Percentiles rank a stretch among this genome's conserved stretches.
Evolutionary conservation across 1,140 invertebrate species (phyloP).

Genomic region (Anthonomus grandis): DNA sequence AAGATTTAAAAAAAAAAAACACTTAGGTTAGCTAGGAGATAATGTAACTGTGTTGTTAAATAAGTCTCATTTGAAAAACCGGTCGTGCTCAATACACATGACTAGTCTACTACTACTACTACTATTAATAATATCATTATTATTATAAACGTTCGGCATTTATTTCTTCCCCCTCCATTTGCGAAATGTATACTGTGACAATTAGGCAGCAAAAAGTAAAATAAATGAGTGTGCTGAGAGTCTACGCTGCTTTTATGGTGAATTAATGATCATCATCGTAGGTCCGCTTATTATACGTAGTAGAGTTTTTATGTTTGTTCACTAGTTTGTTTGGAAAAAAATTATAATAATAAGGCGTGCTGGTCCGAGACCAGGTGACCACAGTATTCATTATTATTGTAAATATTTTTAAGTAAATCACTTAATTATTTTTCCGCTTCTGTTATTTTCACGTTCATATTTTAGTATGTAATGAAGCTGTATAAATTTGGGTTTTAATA

Average conservation of each 20-base stretch:
- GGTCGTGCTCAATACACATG: slow-evolving; percentile 51
- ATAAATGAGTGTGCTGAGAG: slow-evolving; percentile 25
- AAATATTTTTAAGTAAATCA: slow-evolving; percentile 51
- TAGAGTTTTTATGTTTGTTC: too few species aligned
- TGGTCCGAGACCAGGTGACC: slow-evolving; percentile 48
- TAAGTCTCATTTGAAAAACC: slow-evolving; percentile 42
- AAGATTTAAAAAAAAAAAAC: too few species aligned
- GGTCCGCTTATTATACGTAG: too few species aligned
- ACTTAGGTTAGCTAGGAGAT: slow-evolving; percentile 51
- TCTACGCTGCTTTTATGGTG: slow-evolving; percentile 46
- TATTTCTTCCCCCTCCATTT: slow-evolving; percentile 18
- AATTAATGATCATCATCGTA: too few species aligned
- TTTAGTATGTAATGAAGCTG: slow-evolving; percentile 48
- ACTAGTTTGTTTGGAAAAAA: slow-evolving; percentile 40
- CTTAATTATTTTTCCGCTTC: slow-evolving; percentile 48
- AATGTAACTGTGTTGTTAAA: slow-evolving; percentile 51
- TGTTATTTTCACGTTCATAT: slow-evolving; percentile 49
- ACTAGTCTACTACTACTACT: too few species aligned
- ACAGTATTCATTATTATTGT: slow-evolving; percentile 47
- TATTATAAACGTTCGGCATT: slow-evolving; percentile 44
- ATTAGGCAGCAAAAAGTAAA: slow-evolving; percentile 16
- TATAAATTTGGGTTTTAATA: slow-evolving; percentile 51
- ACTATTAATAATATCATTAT: slow-evolving; percentile 44
- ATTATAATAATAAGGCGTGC: slow-evolving; percentile 35
- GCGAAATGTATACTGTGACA: not conserved